Evolutionary conservation across 2,113 vertebrate species (phyloP), one percentile per base, ranked within the genome.

Genomic region (Macrotis lagotis): DNA sequence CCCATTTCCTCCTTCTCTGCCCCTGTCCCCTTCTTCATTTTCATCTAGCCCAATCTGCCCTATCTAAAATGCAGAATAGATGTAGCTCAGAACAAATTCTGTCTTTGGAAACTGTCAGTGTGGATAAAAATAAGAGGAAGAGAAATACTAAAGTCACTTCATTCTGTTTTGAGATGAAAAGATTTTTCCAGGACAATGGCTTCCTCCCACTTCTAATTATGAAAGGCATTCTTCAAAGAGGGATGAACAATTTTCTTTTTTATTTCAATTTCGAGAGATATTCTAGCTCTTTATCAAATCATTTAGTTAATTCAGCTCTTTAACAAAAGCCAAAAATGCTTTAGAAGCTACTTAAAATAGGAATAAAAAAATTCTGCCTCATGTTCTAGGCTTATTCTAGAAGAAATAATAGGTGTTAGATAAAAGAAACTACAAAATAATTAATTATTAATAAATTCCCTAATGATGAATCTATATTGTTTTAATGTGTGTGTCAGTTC

Each of bases 151-250:
- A 48, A 50, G n/a, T 31, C 92, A 44, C 49, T 47, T 93, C 44
- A 53, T 44, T 91, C 26, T 50, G 6, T 25, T 94, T 94, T 49
- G 37, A 88, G 55, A 44, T 95, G 51, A 44, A 83, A 92, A 47
- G 48, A 16, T 16, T 12, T 8, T 48, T 3, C 0, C 28, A 52
- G 37, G n/a, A 89, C 55, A 52, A 16, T 51, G 88, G 90, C 25
- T 11, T 0, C 44, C n/a, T 89, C 31, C 48, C 28, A 25, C 53
- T 74, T 59, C 90, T 66, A 90, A 55, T 91, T 48, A 31, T 47
- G 47, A 25, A 51, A 92, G n/a, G 51, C 16, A 25, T 5, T 89
- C 31, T 50, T 25, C 31, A 93, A 89, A 90, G 91, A 28, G 12
- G 31, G 44, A 37, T 44, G 44, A 44, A n/a, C 24, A 51, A 37